Conservation (phyloP, 1,140 invertebrate genomes). For the Psilanteris sp. region DNA sequence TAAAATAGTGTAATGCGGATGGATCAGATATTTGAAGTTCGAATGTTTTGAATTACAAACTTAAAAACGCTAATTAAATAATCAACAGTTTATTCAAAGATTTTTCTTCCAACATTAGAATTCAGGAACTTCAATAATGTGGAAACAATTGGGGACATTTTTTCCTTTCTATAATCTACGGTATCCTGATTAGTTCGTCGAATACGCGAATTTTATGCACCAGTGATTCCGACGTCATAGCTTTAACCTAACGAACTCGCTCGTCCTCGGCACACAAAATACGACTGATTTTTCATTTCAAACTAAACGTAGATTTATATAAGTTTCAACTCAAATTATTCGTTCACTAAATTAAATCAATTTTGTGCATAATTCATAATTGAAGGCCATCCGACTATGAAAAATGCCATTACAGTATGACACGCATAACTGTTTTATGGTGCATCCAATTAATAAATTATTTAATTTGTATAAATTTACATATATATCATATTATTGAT, state of each 20-base stretch:
- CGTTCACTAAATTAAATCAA: no score
- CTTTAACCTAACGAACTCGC: constrained; percentile 11
- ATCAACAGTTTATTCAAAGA: constrained; percentile 1
- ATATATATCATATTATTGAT: no score
- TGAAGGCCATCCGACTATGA: no score
- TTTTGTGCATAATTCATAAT: no score
- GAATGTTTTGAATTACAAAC: no score
- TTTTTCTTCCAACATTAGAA: constrained; percentile 2
- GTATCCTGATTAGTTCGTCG: constrained; percentile 2
- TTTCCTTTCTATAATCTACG: neutral
- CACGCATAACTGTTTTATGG: no score
- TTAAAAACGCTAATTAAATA: constrained; percentile 10
- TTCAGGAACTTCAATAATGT: neutral
- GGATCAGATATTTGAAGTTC: constrained; percentile 6
- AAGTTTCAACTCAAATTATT: no score
- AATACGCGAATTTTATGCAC: neutral
- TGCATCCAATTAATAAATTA: no score
- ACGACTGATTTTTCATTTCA: no score
- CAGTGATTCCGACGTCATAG: constrained; percentile 4
- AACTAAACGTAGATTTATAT: no score
- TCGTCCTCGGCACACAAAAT: neutral
- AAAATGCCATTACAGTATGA: no score
- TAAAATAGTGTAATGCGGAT: constrained; percentile 3
- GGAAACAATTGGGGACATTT: neutral
- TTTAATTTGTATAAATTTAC: no score